phyloP scores from a whole-genome alignment of 1,140 invertebrate genomes.

The Ostrea edulis region DNA sequence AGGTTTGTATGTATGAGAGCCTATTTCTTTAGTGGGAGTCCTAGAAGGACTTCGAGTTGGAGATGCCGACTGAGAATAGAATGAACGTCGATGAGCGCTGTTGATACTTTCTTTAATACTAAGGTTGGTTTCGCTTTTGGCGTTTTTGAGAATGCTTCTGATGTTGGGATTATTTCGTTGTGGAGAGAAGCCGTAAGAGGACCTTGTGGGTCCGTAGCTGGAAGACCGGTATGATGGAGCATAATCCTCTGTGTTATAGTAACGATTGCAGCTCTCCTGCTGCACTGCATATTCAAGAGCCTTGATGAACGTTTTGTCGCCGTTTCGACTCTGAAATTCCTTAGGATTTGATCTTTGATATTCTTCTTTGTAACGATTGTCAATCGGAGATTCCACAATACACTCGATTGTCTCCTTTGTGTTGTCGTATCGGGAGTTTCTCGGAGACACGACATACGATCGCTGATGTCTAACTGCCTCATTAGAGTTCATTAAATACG shows the following conservation, averaged over 20 bases:
- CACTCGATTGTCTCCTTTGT: conserved; percentile 44
- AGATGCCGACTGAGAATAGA: conserved; percentile 56
- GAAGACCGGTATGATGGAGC: conserved; percentile 24
- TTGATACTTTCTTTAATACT: conserved; percentile 59
- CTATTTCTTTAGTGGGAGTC: conserved; percentile 44
- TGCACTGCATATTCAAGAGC: conserved; percentile 63
- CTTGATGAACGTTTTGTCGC: conserved; percentile 60
- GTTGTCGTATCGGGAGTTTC: conserved; percentile 27
- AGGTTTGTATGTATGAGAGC: conserved; percentile 8
- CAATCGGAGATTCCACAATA: conserved; percentile 53
- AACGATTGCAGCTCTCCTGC: conserved; percentile 54
- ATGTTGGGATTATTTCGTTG: conserved; percentile 18
- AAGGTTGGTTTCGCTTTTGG: conserved; percentile 64
- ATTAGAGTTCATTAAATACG: conserved; percentile 40
- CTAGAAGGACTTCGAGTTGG: conserved; percentile 46
- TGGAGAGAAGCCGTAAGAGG: background rate
- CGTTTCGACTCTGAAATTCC: conserved; percentile 41
- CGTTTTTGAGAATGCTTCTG: conserved; percentile 65
- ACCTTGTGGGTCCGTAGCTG: conserved; percentile 37
- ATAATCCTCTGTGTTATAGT: conserved; percentile 46
- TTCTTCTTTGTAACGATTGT: conserved; percentile 43
- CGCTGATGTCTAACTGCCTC: background rate
- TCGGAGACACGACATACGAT: conserved; percentile 5
- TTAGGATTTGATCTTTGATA: conserved; percentile 12
- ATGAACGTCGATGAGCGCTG: conserved; percentile 51